Conservation (phyloP, 2,888 invertebrate genomes). For the Nemotelus pantherinus region DNA sequence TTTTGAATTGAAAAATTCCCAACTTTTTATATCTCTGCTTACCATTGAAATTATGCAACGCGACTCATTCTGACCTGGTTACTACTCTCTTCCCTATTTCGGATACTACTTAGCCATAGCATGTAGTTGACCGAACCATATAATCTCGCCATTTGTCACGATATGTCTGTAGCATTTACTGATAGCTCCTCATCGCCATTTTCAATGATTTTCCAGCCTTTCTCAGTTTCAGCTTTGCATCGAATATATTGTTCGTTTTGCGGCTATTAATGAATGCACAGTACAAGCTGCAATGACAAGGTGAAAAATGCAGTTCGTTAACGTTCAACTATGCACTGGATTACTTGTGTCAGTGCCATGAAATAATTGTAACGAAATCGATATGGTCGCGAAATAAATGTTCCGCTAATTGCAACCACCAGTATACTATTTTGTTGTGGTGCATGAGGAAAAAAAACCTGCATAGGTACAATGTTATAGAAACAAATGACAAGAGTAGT, state of each 20-base stretch:
- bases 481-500: constrained; percentile 5
- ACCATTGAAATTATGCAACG: constrained; percentile 27
- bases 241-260: neutral
- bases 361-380: constrained; percentile 4
- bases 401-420: constrained; percentile 28
- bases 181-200: constrained; percentile 4
- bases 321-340: constrained; percentile 27
- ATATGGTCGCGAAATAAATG: constrained; percentile 31
- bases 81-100: neutral
- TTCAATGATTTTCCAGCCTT: constrained; percentile 2
- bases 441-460: too few species aligned
- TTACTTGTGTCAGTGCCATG: constrained; percentile 22
- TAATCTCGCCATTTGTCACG: neutral
- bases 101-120: neutral
- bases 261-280: neutral
- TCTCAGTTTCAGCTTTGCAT: constrained; percentile 3
- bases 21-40: too few species aligned
- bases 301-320: constrained; percentile 44
- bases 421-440: neutral
- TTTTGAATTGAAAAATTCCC: too few species aligned
- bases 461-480: neutral
- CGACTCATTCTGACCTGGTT: neutral
- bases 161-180: neutral
- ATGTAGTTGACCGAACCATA: too few species aligned
- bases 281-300: constrained; percentile 27